phyloP scores from a whole-genome alignment of 2,797 vertebrate genomes.

The Vultur gryphus region DNA sequence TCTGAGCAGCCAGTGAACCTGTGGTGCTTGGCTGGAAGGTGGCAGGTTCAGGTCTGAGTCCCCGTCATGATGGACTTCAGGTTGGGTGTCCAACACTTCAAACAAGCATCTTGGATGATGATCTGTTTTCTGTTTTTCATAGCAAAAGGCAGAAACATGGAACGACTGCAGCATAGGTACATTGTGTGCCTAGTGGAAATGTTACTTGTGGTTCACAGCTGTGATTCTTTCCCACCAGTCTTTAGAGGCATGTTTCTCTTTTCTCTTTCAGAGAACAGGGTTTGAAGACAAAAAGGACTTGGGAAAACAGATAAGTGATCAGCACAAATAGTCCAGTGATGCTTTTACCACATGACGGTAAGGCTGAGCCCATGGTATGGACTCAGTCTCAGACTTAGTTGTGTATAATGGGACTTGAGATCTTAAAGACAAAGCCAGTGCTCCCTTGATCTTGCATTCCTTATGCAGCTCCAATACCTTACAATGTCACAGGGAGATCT shows the following conservation, averaged over 20 bases:
- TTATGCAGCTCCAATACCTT: not conserved
- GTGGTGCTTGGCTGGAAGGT: not conserved
- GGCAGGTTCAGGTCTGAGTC: not conserved
- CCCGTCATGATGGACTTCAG: not conserved
- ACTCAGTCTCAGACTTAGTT: not conserved
- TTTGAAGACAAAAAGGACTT: not conserved
- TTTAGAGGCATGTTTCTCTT: not conserved
- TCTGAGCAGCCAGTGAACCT: not conserved
- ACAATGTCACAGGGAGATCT: not conserved
- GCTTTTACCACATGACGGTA: not conserved
- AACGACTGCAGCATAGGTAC: not conserved
- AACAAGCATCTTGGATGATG: not conserved
- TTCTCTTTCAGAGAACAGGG: not conserved
- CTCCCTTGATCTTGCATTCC: not conserved
- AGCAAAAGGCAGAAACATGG: not conserved
- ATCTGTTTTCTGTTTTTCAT: not conserved
- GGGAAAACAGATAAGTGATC: not conserved
- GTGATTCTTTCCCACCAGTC: not conserved
- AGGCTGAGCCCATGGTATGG: not conserved
- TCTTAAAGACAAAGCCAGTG: not conserved
- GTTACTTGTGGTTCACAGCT: not conserved
- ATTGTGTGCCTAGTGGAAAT: not conserved
- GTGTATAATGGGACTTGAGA: not conserved
- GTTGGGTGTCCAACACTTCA: not conserved
- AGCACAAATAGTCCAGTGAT: not conserved